phyloP scores from a whole-genome alignment of 1,140 invertebrate genomes.

The Acromyrmex heyeri region DNA sequence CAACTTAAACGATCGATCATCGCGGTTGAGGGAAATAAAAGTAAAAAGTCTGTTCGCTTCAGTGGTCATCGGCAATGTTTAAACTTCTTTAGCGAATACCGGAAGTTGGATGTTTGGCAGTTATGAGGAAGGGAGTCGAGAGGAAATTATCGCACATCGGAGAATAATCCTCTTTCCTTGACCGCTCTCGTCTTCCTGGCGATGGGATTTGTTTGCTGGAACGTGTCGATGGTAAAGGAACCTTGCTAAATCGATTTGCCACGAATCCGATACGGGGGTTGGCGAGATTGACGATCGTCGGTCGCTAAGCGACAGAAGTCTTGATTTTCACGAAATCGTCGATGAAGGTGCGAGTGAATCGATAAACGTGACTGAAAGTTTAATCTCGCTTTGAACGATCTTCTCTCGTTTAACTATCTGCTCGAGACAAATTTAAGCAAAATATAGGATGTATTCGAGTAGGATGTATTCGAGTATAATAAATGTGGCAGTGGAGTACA shows the following conservation, averaged over 20 bases:
- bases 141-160: slow-evolving; percentile 66
- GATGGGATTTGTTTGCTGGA: slow-evolving; percentile 69
- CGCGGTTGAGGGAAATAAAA: slow-evolving; percentile 23
- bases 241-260: slow-evolving; percentile 65
- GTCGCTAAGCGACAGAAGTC: slow-evolving; percentile 20
- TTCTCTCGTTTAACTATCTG: neutral
- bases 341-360: neutral
- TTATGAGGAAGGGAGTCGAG: neutral
- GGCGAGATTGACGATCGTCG: slow-evolving; percentile 13
- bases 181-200: slow-evolving; percentile 64
- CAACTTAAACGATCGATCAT: slow-evolving; percentile 49
- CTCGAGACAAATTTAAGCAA: neutral
- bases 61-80: slow-evolving; percentile 28
- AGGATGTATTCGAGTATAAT: neutral
- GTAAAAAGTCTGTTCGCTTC: slow-evolving; percentile 32
- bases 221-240: slow-evolving; percentile 66
- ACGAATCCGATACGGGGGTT: slow-evolving; percentile 2
- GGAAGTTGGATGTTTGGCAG: slow-evolving; percentile 40
- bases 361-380: slow-evolving; percentile 8
- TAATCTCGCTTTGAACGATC: neutral
- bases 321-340: slow-evolving; percentile 14
- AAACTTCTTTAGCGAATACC: slow-evolving; percentile 29
- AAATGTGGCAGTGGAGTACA: neutral
- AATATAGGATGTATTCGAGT: slow-evolving; percentile 3
- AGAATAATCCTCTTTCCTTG: slow-evolving; percentile 73